Evolutionary conservation across 2,888 invertebrate species (phyloP).

Genomic region (Eledona agricola): DNA sequence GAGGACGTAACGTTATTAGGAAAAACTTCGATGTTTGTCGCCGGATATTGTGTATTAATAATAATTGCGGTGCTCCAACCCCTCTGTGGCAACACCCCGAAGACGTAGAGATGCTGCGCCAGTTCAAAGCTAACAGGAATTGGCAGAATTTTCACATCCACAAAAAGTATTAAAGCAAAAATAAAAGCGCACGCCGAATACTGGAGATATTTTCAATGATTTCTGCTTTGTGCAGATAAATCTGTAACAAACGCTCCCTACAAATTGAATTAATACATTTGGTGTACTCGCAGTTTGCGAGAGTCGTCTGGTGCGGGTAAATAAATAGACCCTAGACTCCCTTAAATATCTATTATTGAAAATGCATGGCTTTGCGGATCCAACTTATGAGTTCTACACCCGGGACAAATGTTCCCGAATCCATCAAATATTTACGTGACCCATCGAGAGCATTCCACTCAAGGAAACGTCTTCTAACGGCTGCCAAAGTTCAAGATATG

Average conservation of each 20-base stretch:
- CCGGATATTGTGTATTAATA: slow-evolving; percentile 60
- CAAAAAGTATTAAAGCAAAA: too few species aligned
- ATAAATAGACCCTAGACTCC: slow-evolving; percentile 49
- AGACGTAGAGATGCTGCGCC: too few species aligned
- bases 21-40: slow-evolving; percentile 61
- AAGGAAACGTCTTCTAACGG: slow-evolving; percentile 28
- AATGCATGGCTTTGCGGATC: slow-evolving; percentile 50
- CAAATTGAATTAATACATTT: slow-evolving; percentile 22
- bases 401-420: slow-evolving; percentile 49
- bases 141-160: too few species aligned
- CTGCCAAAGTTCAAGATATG: slow-evolving; percentile 29
- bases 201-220: too few species aligned
- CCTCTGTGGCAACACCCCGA: neutral
- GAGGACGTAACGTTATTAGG: slow-evolving; percentile 55
- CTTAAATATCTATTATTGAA: slow-evolving; percentile 56
- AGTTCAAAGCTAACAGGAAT: too few species aligned
- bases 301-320: slow-evolving; percentile 32
- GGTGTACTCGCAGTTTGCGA: slow-evolving; percentile 1
- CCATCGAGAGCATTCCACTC: slow-evolving; percentile 43
- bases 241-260: too few species aligned
- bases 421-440: slow-evolving; percentile 52
- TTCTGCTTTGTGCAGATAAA: too few species aligned
- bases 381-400: slow-evolving; percentile 49
- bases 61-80: slow-evolving; percentile 48
- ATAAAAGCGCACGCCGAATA: too few species aligned